phyloP scores from a whole-genome alignment of 2,113 vertebrate genomes.

The Neomonachus schauinslandi region DNA sequence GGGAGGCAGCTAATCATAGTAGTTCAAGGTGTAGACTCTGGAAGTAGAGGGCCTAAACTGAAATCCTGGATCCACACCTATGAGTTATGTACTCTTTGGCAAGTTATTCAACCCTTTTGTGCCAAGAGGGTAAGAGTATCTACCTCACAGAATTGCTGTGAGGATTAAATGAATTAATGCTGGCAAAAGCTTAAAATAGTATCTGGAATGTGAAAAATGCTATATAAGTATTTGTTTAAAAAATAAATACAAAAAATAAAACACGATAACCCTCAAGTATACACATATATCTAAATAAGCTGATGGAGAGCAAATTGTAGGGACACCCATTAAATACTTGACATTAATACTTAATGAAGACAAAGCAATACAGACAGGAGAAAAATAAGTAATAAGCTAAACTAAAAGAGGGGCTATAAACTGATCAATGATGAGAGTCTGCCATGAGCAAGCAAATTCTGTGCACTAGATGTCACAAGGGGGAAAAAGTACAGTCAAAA shows the following conservation, averaged over 20 bases:
- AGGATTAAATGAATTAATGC: neutral
- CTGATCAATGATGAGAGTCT: neutral
- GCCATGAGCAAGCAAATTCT: neutral
- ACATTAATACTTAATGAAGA: neutral
- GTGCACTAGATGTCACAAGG: neutral
- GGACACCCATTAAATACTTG: neutral
- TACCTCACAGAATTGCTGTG: neutral
- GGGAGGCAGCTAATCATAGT: neutral
- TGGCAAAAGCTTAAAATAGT: neutral
- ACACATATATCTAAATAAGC: neutral
- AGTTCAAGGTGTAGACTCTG: neutral
- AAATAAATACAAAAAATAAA: neutral
- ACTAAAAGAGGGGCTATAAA: neutral
- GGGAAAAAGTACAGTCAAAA: neutral
- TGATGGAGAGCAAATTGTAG: neutral
- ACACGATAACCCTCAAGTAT: neutral
- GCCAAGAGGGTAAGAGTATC: neutral
- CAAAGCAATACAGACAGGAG: neutral
- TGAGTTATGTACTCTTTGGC: neutral
- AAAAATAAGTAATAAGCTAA: neutral
- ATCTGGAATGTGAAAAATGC: neutral
- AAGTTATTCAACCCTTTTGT: neutral
- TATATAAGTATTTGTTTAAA: neutral
- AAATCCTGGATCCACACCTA: neutral
- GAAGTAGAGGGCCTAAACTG: neutral